Conservation (phyloP, 2,888 invertebrate genomes). For the Agapetus fuscipes region DNA sequence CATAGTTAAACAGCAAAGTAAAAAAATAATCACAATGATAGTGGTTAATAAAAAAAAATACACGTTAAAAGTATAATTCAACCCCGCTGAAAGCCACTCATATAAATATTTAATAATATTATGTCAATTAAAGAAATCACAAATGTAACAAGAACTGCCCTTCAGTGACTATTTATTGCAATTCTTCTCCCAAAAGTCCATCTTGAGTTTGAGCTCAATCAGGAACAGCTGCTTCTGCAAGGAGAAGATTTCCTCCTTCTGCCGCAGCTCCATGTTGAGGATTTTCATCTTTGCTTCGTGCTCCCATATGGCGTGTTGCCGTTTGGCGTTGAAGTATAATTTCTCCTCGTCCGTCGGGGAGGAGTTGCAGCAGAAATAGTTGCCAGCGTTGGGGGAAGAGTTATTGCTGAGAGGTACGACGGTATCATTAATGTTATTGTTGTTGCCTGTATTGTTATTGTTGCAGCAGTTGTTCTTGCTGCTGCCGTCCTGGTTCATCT, state of each 20-base stretch:
- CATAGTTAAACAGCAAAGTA: no score
- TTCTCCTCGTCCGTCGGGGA: conserved; percentile 34
- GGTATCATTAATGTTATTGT: background rate
- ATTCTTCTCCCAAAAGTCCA: conserved; percentile 45
- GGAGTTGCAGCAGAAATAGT: conserved; percentile 16
- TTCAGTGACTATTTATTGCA: conserved; percentile 32
- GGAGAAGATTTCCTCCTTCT: conserved; percentile 44
- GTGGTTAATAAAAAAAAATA: no score
- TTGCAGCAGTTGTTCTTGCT: conserved; percentile 3
- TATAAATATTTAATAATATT: no score
- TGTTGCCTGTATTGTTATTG: background rate
- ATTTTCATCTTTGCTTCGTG: conserved; percentile 46
- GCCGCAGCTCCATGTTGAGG: conserved; percentile 39
- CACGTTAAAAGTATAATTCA: no score
- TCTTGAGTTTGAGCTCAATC: conserved; percentile 40
- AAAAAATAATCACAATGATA: no score
- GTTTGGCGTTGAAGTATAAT: conserved; percentile 37
- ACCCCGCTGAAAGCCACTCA: no score
- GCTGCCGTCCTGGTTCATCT: conserved; percentile 6
- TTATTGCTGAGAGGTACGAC: conserved; percentile 9
- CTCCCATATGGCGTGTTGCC: conserved; percentile 43
- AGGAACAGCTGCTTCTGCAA: conserved; percentile 43
- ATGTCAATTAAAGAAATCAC: no score
- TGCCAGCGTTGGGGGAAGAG: conserved; percentile 10
- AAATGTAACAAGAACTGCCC: no score